phyloP scores from a whole-genome alignment of 2,888 invertebrate genomes.

The Acanthosepion esculentum region DNA sequence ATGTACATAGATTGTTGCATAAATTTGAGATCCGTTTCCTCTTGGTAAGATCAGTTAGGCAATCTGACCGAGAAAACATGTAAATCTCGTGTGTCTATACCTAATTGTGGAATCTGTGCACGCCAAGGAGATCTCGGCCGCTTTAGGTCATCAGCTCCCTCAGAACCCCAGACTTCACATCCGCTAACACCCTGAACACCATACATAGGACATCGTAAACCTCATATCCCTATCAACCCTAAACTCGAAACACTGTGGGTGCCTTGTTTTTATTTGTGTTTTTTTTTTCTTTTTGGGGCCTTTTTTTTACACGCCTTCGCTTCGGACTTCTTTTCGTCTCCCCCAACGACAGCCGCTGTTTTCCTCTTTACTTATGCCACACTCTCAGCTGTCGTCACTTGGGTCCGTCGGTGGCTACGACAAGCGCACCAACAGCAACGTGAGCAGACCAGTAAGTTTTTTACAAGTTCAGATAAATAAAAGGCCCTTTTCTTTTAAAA shows the following conservation, averaged over 20 bases:
- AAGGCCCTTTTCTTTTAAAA: background rate
- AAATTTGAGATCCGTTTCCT: background rate
- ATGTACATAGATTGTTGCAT: background rate
- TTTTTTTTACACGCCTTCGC: background rate
- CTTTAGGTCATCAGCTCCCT: background rate
- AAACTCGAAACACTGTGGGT: background rate
- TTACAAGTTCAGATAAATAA: background rate
- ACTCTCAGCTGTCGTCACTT: background rate
- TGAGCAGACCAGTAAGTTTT: conserved; percentile 9
- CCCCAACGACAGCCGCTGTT: background rate
- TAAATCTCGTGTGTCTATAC: background rate
- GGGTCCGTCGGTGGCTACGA: conserved; percentile 16
- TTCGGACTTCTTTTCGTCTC: background rate
- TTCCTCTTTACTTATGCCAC: background rate
- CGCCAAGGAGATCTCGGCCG: background rate
- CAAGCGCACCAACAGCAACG: background rate
- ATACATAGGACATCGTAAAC: background rate
- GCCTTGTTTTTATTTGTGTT: too few relatives aligned
- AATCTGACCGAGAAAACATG: background rate
- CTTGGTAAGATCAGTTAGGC: background rate
- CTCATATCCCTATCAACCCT: background rate
- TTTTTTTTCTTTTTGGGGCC: background rate
- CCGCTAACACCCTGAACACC: background rate
- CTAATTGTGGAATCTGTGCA: background rate
- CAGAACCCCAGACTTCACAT: background rate